phyloP scores from a whole-genome alignment of 2,888 invertebrate genomes.

The Prostheceraeus crozeri region DNA sequence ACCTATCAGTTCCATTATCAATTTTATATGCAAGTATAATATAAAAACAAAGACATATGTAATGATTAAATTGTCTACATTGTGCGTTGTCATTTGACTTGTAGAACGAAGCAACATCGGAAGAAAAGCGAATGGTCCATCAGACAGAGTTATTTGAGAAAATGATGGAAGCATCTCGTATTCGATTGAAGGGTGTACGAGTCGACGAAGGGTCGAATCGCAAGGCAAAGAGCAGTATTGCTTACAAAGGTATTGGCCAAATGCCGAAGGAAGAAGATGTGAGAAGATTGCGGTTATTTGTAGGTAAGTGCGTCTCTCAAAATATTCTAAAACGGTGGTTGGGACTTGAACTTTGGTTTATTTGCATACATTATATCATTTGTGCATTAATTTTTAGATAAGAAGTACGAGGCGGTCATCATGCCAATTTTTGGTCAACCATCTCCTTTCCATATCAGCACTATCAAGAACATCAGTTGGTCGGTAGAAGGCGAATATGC shows the following conservation, averaged over 20 bases:
- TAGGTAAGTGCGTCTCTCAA: slow-evolving; percentile 66
- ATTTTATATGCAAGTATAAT: too few species aligned
- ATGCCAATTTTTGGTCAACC: slow-evolving; percentile 89
- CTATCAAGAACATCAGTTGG: slow-evolving; percentile 94
- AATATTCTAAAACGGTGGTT: slow-evolving; percentile 20
- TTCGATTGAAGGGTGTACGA: slow-evolving; percentile 75
- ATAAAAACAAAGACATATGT: too few species aligned
- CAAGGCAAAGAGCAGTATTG: slow-evolving; percentile 78
- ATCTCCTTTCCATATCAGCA: slow-evolving; percentile 96
- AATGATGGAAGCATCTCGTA: slow-evolving; percentile 83
- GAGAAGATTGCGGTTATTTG: slow-evolving; percentile 82
- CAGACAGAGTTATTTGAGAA: slow-evolving; percentile 84
- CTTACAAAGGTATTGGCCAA: slow-evolving; percentile 81
- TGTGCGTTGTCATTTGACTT: too few species aligned
- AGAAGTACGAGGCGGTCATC: slow-evolving; percentile 95
- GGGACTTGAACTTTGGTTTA: neutral
- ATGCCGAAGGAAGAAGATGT: slow-evolving; percentile 90
- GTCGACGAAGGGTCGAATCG: slow-evolving; percentile 52
- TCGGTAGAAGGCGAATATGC: slow-evolving; percentile 98
- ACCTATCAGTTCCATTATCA: too few species aligned
- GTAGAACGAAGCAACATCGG: slow-evolving; percentile 80
- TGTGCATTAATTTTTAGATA: slow-evolving; percentile 63
- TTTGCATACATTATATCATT: slow-evolving; percentile 30
- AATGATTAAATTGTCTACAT: too few species aligned
- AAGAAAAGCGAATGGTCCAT: slow-evolving; percentile 91